These are phyloP conservation scores for Ictalurus furcatus DNA, from an alignment of 2,113 vertebrate genomes.

Conservation along the genomic window DNA sequence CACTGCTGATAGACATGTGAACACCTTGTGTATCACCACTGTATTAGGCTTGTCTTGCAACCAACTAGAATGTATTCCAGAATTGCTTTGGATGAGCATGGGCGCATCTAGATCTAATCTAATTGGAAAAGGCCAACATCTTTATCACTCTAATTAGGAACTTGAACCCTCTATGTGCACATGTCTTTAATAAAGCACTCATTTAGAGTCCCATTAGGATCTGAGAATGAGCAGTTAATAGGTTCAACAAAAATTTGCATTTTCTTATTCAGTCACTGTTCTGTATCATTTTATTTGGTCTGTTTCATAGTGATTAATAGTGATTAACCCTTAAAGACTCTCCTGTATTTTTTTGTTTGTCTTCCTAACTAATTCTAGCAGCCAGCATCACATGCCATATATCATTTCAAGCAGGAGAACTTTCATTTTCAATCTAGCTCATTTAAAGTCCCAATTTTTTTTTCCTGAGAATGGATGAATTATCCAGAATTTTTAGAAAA, in stretches of 20 bases:
- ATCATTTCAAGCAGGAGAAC: too few relatives aligned
- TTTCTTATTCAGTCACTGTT: background rate
- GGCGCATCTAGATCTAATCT: background rate
- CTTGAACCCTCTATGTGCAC: background rate
- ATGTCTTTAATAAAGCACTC: slow-evolving; percentile 3
- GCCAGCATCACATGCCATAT: too few relatives aligned
- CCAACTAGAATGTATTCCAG: background rate
- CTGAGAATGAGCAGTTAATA: background rate
- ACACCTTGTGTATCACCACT: background rate
- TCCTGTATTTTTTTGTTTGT: too few relatives aligned
- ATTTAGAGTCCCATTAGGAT: background rate
- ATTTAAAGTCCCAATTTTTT: too few relatives aligned
- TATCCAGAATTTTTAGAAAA: too few relatives aligned
- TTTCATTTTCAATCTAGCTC: too few relatives aligned
- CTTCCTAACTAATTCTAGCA: too few relatives aligned
- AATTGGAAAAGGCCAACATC: background rate
- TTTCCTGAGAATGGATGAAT: too few relatives aligned
- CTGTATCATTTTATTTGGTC: background rate
- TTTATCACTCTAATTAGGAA: background rate
- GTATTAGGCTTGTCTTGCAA: background rate
- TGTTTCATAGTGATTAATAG: background rate
- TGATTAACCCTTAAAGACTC: background rate
- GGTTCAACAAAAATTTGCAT: background rate
- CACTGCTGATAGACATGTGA: background rate
- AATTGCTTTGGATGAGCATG: background rate